These are phyloP conservation scores for Larimichthys crocea DNA, from an alignment of 2,113 vertebrate genomes.

Conservation along the genomic window DNA sequence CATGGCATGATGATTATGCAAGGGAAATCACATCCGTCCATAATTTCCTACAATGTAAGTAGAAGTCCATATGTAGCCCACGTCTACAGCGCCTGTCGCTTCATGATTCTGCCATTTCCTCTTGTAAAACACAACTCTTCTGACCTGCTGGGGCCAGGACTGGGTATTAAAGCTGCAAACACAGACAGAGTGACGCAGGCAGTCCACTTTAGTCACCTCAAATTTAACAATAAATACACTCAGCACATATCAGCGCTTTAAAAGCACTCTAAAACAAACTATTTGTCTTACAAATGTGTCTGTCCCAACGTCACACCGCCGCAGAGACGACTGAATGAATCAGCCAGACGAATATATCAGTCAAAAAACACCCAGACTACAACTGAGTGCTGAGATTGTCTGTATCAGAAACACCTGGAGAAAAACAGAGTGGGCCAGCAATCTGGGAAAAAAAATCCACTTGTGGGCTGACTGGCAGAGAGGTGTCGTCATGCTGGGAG, in stretches of 20 bases:
- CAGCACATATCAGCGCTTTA: constrained; percentile 29
- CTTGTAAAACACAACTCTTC: constrained; percentile 58
- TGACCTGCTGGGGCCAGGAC: constrained; percentile 35
- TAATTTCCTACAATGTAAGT: constrained; percentile 58
- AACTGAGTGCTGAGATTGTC: constrained; percentile 46
- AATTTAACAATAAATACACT: constrained; percentile 57
- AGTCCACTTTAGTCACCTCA: constrained; percentile 52
- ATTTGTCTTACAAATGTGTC: constrained; percentile 23
- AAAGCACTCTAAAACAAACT: constrained; percentile 56
- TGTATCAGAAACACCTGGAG: constrained; percentile 77
- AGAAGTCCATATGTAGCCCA: constrained; percentile 58
- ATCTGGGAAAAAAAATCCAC: constrained; percentile 18
- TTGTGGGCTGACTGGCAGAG: constrained; percentile 36
- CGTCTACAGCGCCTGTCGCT: constrained; percentile 15
- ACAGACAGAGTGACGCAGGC: constrained; percentile 50
- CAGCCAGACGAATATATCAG: constrained; percentile 58
- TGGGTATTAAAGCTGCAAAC: constrained; percentile 11
- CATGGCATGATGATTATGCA: constrained; percentile 33
- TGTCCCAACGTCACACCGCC: background rate
- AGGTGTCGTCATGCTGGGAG: constrained; percentile 67
- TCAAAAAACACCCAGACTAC: constrained; percentile 47
- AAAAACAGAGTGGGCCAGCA: constrained; percentile 21
- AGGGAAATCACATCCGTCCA: constrained; percentile 38
- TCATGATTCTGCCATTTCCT: constrained; percentile 59
- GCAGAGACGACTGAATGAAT: constrained; percentile 63